These are phyloP conservation scores for Calonectris borealis DNA, from an alignment of 2,113 vertebrate genomes.

Conservation along the genomic window DNA sequence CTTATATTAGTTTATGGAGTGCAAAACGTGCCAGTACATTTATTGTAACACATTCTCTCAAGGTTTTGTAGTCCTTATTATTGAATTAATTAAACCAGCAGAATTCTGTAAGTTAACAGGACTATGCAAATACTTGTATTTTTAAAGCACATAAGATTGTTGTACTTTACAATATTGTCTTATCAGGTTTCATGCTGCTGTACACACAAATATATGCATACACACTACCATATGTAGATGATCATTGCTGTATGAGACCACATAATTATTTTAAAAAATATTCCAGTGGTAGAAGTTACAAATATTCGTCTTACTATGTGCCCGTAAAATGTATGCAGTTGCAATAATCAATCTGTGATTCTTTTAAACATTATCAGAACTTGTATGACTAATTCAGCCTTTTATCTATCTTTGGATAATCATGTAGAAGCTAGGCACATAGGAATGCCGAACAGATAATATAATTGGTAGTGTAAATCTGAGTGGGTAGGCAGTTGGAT, in stretches of 20 bases:
- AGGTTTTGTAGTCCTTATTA: background rate
- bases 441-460: conserved; percentile 2
- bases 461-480: conserved; percentile 33
- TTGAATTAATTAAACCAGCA: background rate
- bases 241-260: background rate
- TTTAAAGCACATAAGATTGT: background rate
- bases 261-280: background rate
- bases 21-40: background rate
- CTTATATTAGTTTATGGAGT: background rate
- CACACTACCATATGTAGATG: background rate
- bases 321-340: background rate
- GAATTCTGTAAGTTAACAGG: background rate
- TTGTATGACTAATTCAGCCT: conserved; percentile 38
- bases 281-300: background rate
- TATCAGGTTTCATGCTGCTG: background rate
- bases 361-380: conserved; percentile 9
- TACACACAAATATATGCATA: background rate
- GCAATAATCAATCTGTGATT: background rate
- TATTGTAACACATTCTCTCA: background rate
- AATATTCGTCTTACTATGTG: background rate
- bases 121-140: background rate
- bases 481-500: conserved; percentile 44
- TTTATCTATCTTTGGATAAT: conserved; percentile 41
- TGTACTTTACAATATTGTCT: background rate
- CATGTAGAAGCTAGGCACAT: background rate